Percentiles rank a stretch among this genome's conserved stretches.
These are phyloP conservation scores for Pomacea canaliculata DNA, from an alignment of 2,888 invertebrate genomes.

Conservation along the genomic window DNA sequence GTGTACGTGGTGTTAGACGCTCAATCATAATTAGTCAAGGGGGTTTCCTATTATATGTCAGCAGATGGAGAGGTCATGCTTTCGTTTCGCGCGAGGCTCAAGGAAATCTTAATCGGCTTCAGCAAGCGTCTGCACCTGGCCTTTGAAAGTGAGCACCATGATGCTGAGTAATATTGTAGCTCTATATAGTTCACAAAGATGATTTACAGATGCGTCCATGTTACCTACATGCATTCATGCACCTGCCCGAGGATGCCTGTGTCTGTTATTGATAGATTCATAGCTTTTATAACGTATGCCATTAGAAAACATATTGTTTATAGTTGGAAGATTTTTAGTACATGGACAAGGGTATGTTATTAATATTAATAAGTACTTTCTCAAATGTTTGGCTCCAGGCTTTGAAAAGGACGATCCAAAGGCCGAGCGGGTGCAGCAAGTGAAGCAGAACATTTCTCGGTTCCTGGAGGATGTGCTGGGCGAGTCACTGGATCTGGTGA, in stretches of 20 bases:
- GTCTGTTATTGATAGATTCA: no score
- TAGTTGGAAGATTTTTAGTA: no score
- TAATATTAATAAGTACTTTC: no score
- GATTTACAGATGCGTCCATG: no score
- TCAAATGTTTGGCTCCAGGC: conserved; percentile 37
- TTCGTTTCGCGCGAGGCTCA: conserved; percentile 48
- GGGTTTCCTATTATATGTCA: conserved; percentile 6
- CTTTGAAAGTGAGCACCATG: conserved; percentile 56
- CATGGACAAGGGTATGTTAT: no score
- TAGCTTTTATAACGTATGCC: no score
- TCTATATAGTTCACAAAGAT: no score
- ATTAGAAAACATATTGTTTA: no score
- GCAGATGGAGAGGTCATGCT: conserved; percentile 61
- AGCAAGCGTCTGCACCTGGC: conserved; percentile 57
- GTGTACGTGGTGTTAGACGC: no score
- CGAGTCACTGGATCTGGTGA: conserved; percentile 59
- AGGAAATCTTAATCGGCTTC: conserved; percentile 53
- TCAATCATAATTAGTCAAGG: no score
- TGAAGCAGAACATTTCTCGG: conserved; percentile 53
- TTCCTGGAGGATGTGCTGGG: conserved; percentile 57
- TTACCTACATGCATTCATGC: no score
- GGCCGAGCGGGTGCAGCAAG: conserved; percentile 46
- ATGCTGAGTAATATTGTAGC: not conserved
- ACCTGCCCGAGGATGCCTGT: no score
- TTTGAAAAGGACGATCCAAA: conserved; percentile 49